Evolutionary conservation across 2,797 vertebrate genomes (phyloP).

Genomic region (Hemitrygon akajei): DNA sequence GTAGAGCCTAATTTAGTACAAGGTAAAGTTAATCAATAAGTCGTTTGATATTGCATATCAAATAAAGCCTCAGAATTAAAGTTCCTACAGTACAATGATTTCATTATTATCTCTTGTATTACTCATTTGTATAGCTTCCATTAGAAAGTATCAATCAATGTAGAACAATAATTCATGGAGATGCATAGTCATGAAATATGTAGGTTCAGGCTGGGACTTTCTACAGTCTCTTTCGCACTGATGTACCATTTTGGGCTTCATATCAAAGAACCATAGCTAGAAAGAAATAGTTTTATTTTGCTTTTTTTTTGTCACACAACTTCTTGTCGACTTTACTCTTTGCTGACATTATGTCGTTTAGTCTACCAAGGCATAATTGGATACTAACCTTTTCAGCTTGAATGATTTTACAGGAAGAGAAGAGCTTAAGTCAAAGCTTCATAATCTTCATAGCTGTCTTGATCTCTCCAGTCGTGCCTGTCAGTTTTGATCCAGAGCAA

Average conservation of each 20-base stretch:
- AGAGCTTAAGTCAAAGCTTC: neutral
- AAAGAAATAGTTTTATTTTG: neutral
- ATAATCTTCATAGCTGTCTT: neutral
- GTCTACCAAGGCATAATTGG: neutral
- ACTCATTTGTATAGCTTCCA: neutral
- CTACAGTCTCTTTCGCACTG: neutral
- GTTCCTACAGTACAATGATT: neutral
- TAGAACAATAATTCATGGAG: neutral
- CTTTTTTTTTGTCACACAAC: neutral
- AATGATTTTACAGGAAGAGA: neutral
- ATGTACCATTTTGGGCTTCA: neutral
- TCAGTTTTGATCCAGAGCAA: neutral
- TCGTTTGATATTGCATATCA: conserved; percentile 20
- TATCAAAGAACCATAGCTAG: neutral
- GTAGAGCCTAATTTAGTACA: neutral
- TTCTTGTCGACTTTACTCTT: neutral
- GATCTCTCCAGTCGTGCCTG: neutral
- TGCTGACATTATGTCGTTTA: neutral
- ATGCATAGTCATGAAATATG: neutral
- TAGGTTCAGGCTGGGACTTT: neutral
- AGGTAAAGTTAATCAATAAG: conserved; percentile 9
- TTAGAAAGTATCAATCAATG: neutral
- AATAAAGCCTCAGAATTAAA: neutral
- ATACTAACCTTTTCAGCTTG: neutral
- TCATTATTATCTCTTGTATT: neutral